Evolutionary conservation across 2,113 vertebrate genomes (phyloP), one percentile per base, ranked within the genome.

Genomic region (Amphiprion ocellaris): DNA sequence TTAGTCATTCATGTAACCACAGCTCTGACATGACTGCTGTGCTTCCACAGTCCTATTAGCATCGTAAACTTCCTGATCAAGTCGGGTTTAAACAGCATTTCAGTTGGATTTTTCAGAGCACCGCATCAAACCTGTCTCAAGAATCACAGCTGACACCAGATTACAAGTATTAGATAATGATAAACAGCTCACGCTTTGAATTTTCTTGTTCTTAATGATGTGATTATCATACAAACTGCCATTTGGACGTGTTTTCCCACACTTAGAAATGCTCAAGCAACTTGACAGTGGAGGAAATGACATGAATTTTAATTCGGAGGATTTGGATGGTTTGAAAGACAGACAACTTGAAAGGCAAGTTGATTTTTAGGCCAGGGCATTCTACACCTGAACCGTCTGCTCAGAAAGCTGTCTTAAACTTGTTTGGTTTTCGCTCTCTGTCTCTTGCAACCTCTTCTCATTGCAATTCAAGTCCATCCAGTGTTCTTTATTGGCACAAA

Each of bases 231-330:
- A 63, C 64, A 65, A 47, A 50, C 33, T 73, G 59, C 17, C 39
- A 77, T 74, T 70, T 82, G 15, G 60, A 67, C 63, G 63, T 69
- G n/a, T 81, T 83, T 75, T 61, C 69, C 66, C 30, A 63, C 68
- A 83, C 53, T 62, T 56, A 24, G 19, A 82, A 77, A 56, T 33
- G 24, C 49, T 83, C 46, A 10, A 50, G 56, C 52, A 59, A 67
- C 30, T 46, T 63, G 69, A 69, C 67, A 65, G 74, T 7, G 59
- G 26, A 69, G 50, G 56, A 30, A 77, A 53, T 39, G 82, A 37
- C 65, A 11, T 64, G 86, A 85, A 85, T 89, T 47, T 53, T 59
- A 79, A 79, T 62, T 52, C 0, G 0, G 59, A 68, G 60, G 68
- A 72, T 83, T 85, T 63, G 44, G 56, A 41, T 66, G 44, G 21